Evolutionary conservation across 2,113 vertebrate genomes (phyloP).

Genomic region (Otolemur garnettii): DNA sequence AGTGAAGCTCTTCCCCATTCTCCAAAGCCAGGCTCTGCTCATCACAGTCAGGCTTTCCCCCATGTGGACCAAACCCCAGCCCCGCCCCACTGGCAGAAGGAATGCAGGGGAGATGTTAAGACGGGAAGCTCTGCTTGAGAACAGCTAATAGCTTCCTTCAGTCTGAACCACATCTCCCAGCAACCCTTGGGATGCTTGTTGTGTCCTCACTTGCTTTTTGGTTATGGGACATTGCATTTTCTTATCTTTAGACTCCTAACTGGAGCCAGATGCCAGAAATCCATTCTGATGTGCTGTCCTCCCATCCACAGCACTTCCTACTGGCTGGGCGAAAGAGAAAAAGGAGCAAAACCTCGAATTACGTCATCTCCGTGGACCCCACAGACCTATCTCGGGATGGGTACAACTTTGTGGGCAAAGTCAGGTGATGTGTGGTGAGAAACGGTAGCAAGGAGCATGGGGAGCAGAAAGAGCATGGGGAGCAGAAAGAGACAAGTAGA

Average conservation of each 20-base stretch:
- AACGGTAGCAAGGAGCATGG: neutral
- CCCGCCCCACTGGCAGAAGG: neutral
- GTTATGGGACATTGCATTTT: neutral
- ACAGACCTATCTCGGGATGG: slow-evolving; percentile 92
- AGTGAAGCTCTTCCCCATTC: neutral
- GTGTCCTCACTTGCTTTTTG: neutral
- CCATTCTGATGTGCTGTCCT: slow-evolving; percentile 1
- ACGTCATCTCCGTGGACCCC: slow-evolving; percentile 93
- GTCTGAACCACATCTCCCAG: neutral
- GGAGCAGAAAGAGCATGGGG: no score
- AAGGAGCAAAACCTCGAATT: slow-evolving; percentile 94
- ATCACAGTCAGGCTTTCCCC: neutral
- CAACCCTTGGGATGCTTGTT: neutral
- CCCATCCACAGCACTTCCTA: slow-evolving; percentile 88
- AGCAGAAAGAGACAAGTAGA: neutral
- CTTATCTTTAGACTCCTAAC: neutral
- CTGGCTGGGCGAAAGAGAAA: slow-evolving; percentile 94
- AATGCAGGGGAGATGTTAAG: neutral
- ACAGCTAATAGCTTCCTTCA: neutral
- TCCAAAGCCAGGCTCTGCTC: neutral
- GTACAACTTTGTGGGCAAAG: slow-evolving; percentile 93
- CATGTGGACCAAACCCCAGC: neutral
- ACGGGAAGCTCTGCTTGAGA: neutral
- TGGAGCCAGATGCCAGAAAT: slow-evolving; percentile 3
- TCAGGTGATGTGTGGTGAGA: slow-evolving; percentile 86